Evolutionary conservation across 2,888 invertebrate species (phyloP).

Genomic region (Tridacna gigas): DNA sequence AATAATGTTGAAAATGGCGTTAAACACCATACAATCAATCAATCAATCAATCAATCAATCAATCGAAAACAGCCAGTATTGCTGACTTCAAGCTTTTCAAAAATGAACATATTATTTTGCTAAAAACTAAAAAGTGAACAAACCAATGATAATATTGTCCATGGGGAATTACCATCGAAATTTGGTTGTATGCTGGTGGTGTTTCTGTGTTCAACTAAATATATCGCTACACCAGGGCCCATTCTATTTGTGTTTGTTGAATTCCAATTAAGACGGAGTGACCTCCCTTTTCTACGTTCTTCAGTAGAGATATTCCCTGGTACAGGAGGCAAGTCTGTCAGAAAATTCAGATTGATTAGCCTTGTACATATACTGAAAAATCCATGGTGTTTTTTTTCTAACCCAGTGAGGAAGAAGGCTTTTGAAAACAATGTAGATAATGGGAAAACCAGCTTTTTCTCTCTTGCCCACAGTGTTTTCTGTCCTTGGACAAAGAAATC

Average conservation of each 20-base stretch:
- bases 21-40: neutral
- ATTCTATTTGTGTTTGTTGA: constrained; percentile 21
- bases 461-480: neutral
- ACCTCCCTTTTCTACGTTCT: constrained; percentile 62
- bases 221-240: constrained; percentile 31
- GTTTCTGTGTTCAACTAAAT: constrained; percentile 55
- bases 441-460: neutral
- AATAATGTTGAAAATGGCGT: neutral
- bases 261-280: constrained; percentile 56
- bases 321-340: constrained; percentile 64
- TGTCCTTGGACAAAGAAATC: no score
- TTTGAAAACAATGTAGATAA: neutral
- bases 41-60: no score
- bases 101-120: neutral
- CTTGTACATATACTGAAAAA: neutral
- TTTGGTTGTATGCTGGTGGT: constrained; percentile 48
- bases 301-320: constrained; percentile 67
- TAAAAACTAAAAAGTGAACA: neutral
- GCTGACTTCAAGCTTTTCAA: neutral
- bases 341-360: neutral
- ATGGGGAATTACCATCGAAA: constrained; percentile 52
- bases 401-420: no score
- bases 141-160: constrained; percentile 48
- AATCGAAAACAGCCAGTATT: no score
- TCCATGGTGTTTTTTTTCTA: no score